Base-by-base conservation (phyloP, 2,888 invertebrate species). In the Coleophora deauratella region DNA sequence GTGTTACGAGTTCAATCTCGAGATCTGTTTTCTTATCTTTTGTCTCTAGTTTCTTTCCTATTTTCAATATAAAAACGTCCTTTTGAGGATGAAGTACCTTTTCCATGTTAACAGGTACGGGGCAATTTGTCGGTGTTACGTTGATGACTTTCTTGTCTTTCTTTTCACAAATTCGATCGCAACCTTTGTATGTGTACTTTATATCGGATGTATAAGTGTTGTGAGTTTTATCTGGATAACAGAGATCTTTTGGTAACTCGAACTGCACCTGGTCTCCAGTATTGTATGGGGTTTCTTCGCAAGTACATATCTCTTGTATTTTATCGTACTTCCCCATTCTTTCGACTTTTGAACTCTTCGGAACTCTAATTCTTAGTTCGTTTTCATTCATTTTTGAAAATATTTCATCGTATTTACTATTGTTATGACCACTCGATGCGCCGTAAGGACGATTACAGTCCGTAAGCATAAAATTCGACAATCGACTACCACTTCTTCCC, bases 31-130 rank as follows among this genome's bases (percentile, higher is more conserved):
- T 85, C 52, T 79, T 84, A 41, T 85, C 80, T 52, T 72, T 71
- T 0, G 76, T 77, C 56, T 85, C 84, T 13, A 84, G 54, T 51
- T 82, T 84, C 45, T 85, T 85, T 21, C 84, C 84, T 43, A 85
- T 82, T 64, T 82, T 85, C 6, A 85, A 58, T 51, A 85, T 79
- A 41, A 85, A 85, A 1, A 85, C 82, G 47, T 85, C 84, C 55
- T 80, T 84, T 35, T 66, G 55, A 0, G 75, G 74, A 44, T 82
- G 69, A 9, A 72, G 15, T 12, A 62, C 50, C 63, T 85, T 85
- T 42, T 68, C 66, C 71, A 84, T 78, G 37, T 76, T 63, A 0
- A 81, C 68, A 10, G 82, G 77, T 1, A 74, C 66, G 0, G 77
- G 75, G 45, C 84, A 84, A 45, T 74, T 79, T 0, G 72, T 61